phyloP scores from a whole-genome alignment of 2,888 invertebrate species.

The Aproaerema taeniolella region DNA sequence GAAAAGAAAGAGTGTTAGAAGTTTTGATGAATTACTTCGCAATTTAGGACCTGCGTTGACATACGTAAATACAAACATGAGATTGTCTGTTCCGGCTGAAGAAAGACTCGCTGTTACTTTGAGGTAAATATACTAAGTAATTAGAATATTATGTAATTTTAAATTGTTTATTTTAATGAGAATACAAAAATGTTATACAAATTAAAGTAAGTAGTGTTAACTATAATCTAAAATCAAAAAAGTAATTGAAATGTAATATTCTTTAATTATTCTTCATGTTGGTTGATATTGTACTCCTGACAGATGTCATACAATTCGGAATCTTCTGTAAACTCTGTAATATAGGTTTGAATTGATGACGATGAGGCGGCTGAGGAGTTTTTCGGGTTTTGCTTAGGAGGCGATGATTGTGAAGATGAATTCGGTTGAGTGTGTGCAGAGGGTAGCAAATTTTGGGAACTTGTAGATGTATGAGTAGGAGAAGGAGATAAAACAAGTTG shows the following conservation, averaged over 20 bases:
- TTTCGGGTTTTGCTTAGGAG: constrained; percentile 9
- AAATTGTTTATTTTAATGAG: constrained; percentile 6
- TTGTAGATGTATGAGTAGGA: constrained; percentile 11
- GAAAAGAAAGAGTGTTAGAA: too few species aligned
- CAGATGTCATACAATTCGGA: constrained; percentile 10
- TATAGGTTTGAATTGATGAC: constrained; percentile 4
- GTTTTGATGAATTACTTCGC: constrained; percentile 10
- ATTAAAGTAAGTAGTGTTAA: constrained; percentile 3
- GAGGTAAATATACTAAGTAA: constrained; percentile 8
- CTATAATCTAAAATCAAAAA: constrained; percentile 2
- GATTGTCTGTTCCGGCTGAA: constrained; percentile 7
- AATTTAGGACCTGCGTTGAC: constrained; percentile 8
- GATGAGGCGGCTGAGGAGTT: constrained; percentile 2
- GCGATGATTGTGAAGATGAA: constrained; percentile 6
- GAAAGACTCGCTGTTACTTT: constrained; percentile 10
- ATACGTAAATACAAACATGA: constrained; percentile 8
- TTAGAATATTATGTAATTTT: constrained; percentile 5
- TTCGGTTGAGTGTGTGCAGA: constrained; percentile 7
- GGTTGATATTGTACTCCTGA: constrained; percentile 9
- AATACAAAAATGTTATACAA: constrained; percentile 4
- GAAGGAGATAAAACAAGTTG: constrained; percentile 10
- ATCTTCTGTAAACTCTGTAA: constrained; percentile 8
- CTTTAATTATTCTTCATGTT: constrained; percentile 6
- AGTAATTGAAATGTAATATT: constrained; percentile 1
- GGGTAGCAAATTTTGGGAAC: constrained; percentile 9